Conservation (phyloP, 2,113 vertebrate species). For the Polypterus bichir region DNA sequence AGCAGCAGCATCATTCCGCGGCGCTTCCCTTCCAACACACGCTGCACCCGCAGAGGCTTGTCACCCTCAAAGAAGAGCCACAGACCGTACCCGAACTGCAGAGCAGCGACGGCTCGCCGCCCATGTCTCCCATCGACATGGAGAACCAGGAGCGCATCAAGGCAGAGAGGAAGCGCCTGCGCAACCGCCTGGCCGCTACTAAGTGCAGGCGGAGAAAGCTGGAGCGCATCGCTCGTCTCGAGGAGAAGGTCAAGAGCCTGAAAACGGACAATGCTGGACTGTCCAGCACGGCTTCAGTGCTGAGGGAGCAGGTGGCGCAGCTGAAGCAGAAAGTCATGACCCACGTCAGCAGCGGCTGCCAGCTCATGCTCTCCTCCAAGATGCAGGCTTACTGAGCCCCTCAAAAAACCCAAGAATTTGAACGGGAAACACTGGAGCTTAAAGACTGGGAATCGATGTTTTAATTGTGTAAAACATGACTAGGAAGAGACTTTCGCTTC, state of each 20-base stretch:
- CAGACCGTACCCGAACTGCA: slow-evolving; percentile 74
- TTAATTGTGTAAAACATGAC: slow-evolving; percentile 11
- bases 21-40: slow-evolving; percentile 47
- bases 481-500: too few relatives aligned
- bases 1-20: slow-evolving; percentile 38
- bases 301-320: slow-evolving; percentile 81
- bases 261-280: slow-evolving; percentile 79
- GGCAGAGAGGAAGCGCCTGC: slow-evolving; percentile 74
- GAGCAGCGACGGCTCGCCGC: slow-evolving; percentile 65
- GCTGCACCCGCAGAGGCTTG: slow-evolving; percentile 41
- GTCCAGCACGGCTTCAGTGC: slow-evolving; percentile 68
- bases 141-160: slow-evolving; percentile 81
- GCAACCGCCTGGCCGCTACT: slow-evolving; percentile 79
- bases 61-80: slow-evolving; percentile 73
- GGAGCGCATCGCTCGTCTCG: slow-evolving; percentile 79
- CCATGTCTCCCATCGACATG: slow-evolving; percentile 79
- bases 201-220: slow-evolving; percentile 83
- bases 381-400: slow-evolving; percentile 56
- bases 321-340: slow-evolving; percentile 82
- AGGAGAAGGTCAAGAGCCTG: slow-evolving; percentile 78
- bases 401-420: slow-evolving; percentile 33
- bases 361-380: slow-evolving; percentile 75
- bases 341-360: slow-evolving; percentile 82
- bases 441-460: slow-evolving; percentile 22
- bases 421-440: slow-evolving; percentile 27